Base-by-base conservation (phyloP, 2,797 vertebrate genomes). In the Hippopotamyrus pictus region DNA sequence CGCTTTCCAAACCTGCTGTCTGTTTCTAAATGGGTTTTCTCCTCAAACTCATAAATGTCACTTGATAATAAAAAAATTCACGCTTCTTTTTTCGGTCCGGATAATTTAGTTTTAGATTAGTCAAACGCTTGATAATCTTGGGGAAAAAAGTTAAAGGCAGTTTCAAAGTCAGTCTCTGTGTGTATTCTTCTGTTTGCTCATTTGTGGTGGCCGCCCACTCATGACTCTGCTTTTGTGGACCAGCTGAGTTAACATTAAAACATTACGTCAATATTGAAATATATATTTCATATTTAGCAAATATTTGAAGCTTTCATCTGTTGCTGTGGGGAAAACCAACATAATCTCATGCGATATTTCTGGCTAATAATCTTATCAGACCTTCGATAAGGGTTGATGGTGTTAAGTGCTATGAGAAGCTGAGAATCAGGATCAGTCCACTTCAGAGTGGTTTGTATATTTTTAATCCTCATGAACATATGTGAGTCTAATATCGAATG, bases 201-300 rank as follows among this genome's bases (percentile, higher is more conserved):
- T 1, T 33, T 2, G 65, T 14, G 65, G 33, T 6, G 12, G 62
- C 12, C 0, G 1, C 4, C 29, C 4, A 29, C 62, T 69, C 11
- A 29, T 33, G 29, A 12, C 25, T 29, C 29, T 14, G 4, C 29
- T 73, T 14, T 14, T 33, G 29, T 29, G 11, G 25, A 37, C 65
- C 29, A 6, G 12, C 65, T 14, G 25, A 69, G 62, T 33, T 14
- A 69, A 37, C 65, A 69, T 33, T 69, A 33, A 69, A 14, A 69
- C 11, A 69, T 37, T 73, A 29, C 8, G 29, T 73, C 65, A 73
- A 33, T 73, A 73, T 14, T 73, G 29, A 73, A 73, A 33, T 73
- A 73, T 33, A 73, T 73, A 69, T 69, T 79, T 79, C 37, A 79
- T 79, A 79, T 44, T 79, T 79, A 44, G 73, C 73, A 79, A 79